phyloP scores from a whole-genome alignment of 2,797 vertebrate genomes.

The Microctenopoma steveboyesi region DNA sequence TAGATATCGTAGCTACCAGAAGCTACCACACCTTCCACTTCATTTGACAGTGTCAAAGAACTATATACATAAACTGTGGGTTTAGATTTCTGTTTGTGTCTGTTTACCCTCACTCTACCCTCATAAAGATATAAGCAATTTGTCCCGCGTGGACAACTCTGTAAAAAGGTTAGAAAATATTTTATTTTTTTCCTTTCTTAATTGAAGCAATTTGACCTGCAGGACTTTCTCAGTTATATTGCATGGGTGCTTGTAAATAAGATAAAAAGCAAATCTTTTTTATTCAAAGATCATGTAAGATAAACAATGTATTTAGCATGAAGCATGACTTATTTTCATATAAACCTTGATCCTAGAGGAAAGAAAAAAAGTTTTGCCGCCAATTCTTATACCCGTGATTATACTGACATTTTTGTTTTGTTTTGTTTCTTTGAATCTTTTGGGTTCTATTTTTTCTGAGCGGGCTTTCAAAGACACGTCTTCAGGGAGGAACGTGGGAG shows the following conservation, averaged over 20 bases:
- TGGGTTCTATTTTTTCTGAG: slow-evolving; percentile 83
- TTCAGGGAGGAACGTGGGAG: slow-evolving; percentile 93
- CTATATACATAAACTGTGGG: slow-evolving; percentile 75
- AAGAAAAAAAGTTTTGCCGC: slow-evolving; percentile 90
- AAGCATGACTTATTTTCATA: slow-evolving; percentile 99
- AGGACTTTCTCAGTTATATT: slow-evolving; percentile 92
- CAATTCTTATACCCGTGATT: slow-evolving; percentile 95
- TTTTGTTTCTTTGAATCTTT: slow-evolving; percentile 52
- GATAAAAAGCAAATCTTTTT: slow-evolving; percentile 89
- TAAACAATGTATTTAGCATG: slow-evolving; percentile 99
- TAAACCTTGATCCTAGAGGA: slow-evolving; percentile 97
- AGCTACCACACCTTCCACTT: slow-evolving; percentile 71
- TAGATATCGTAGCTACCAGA: slow-evolving; percentile 69
- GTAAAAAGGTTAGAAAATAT: slow-evolving; percentile 89
- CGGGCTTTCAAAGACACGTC: slow-evolving; percentile 94
- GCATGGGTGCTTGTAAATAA: slow-evolving; percentile 95
- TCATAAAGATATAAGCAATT: slow-evolving; percentile 89
- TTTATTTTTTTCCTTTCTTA: slow-evolving; percentile 87
- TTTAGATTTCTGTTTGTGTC: slow-evolving; percentile 74
- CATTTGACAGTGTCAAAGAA: slow-evolving; percentile 70
- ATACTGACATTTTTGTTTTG: slow-evolving; percentile 77
- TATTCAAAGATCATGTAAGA: slow-evolving; percentile 99
- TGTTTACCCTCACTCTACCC: slow-evolving; percentile 82
- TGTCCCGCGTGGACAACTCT: slow-evolving; percentile 87
- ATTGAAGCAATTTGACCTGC: slow-evolving; percentile 92